Evolutionary conservation across 2,888 invertebrate species (phyloP), one percentile per base, ranked within the genome.

Genomic region (Stenolophus ochropezus): DNA sequence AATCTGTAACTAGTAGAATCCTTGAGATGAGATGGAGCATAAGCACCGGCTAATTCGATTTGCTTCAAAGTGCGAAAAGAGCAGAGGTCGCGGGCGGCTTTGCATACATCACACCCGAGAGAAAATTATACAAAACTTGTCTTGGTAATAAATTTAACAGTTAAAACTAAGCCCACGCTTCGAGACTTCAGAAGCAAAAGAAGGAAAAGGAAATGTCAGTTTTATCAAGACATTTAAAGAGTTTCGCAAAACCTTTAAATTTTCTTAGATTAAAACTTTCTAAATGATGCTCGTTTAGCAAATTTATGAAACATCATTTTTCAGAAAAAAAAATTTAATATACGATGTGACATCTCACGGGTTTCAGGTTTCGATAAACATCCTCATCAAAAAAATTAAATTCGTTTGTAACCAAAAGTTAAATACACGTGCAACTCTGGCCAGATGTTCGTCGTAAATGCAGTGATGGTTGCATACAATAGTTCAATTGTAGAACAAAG

Each of bases 41-140:
- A 61, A 61, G 61, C 61, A 61, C 23, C 21, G 23, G 14, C 61
- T 61, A 61, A 61, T 61, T 61, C n/a, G 61, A 61, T 61, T 61
- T 61, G 25, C 61, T 61, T 23, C 61, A 27, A 61, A 61, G 61
- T 61, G 61, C 61, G 61, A 61, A 61, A 61, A 61, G 61, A 61
- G 61, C 61, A 61, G 25, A 25, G 61, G 14, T 61, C 61, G 61
- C 6, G n/a, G 61, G 5, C 11, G 25, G 61, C 61, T 61, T 61
- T 61, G 61, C 61, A 61, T 61, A 61, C 61, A 61, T 61, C 61
- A 25, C 14, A 21, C 25, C 20, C 56, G 5, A 20, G 20, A 21
- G 20, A 56, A 56, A 56, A 61, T 61, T 25, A 61, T 61, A 23
- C 61, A 25, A 25, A 61, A 61, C 61, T 61, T 61, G 61, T 61